phyloP scores from a whole-genome alignment of 2,888 invertebrate species.

The Electrophaes corylata region DNA sequence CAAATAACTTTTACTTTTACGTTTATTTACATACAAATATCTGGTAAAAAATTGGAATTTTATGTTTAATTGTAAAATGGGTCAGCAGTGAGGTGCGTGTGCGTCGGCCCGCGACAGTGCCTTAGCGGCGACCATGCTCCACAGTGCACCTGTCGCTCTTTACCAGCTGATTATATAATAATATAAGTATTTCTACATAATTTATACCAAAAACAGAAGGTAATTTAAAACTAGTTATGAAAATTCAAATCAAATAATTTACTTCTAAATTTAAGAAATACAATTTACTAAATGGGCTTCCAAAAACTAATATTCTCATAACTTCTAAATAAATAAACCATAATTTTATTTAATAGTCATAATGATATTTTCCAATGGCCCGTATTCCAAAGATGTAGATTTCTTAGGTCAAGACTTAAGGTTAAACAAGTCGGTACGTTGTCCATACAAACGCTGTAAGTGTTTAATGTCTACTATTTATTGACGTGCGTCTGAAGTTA shows the following conservation, averaged over 20 bases:
- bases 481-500: no score
- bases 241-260: no score
- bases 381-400: no score
- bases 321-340: no score
- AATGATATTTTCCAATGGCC: no score
- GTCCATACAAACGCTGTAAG: no score
- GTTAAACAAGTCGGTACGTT: no score
- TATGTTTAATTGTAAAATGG: slow-evolving; percentile 3
- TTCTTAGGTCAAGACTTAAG: no score
- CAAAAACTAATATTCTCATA: background rate
- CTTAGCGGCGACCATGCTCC: slow-evolving; percentile 57
- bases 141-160: slow-evolving; percentile 31
- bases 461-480: no score
- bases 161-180: slow-evolving; percentile 8
- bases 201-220: background rate
- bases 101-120: slow-evolving; percentile 66
- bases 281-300: background rate
- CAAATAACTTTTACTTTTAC: background rate
- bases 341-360: no score
- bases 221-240: no score
- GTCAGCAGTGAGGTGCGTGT: slow-evolving; percentile 39
- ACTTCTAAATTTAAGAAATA: background rate
- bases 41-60: background rate
- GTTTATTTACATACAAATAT: background rate
- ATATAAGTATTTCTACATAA: background rate